Conservation (phyloP, 2,113 vertebrate species). For the Pica pica region DNA sequence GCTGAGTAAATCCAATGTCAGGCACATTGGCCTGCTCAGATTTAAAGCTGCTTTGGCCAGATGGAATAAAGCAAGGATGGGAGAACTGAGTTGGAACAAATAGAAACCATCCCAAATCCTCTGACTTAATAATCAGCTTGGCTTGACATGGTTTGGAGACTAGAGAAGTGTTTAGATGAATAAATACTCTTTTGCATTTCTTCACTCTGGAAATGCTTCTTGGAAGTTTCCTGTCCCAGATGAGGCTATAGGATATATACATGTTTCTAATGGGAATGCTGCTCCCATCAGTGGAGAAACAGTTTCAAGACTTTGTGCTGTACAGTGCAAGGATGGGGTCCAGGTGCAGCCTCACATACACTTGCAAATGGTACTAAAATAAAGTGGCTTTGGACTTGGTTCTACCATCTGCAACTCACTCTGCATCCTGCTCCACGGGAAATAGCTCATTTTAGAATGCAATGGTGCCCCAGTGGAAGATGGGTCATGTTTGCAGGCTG, state of each 20-base stretch:
- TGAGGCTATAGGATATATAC: neutral
- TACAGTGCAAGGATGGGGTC: neutral
- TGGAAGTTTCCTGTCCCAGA: neutral
- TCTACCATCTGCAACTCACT: neutral
- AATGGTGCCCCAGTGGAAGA: neutral
- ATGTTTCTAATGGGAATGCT: neutral
- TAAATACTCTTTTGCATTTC: neutral
- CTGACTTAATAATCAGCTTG: neutral
- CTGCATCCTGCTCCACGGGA: neutral
- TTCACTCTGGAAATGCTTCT: neutral
- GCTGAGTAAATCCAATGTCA: constrained; percentile 1
- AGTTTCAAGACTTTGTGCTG: neutral
- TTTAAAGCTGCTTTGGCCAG: constrained; percentile 4
- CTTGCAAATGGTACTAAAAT: neutral
- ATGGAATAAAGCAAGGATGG: neutral
- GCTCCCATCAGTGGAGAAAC: neutral
- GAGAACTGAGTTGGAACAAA: constrained; percentile 22
- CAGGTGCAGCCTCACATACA: neutral
- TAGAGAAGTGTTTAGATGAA: neutral
- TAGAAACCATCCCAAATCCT: neutral
- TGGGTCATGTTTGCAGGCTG: neutral
- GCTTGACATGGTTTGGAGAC: neutral
- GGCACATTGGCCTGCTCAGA: neutral
- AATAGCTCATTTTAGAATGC: neutral
- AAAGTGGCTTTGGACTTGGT: neutral